phyloP scores from a whole-genome alignment of 2,113 vertebrate species.

The Heteronetta atricapilla region DNA sequence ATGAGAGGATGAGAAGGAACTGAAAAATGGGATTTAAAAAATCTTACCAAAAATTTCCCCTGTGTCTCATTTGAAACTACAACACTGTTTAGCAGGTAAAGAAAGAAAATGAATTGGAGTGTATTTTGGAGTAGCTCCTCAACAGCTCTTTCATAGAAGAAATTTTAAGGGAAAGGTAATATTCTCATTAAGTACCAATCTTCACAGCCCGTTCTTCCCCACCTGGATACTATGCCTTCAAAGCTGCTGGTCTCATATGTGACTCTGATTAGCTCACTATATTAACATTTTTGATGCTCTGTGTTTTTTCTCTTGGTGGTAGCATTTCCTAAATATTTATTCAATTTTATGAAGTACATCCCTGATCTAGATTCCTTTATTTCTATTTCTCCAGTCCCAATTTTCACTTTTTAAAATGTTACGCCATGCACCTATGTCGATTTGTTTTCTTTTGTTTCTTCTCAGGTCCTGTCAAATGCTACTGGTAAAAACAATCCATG shows the following conservation, averaged over 20 bases:
- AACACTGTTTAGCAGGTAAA: background rate
- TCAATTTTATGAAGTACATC: background rate
- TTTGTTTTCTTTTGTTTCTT: background rate
- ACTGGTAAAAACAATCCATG: background rate
- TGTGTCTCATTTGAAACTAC: background rate
- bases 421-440: background rate
- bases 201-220: conserved; percentile 3
- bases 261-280: conserved; percentile 16
- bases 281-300: conserved; percentile 27
- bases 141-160: background rate
- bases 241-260: background rate
- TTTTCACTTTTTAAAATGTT: background rate
- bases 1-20: background rate
- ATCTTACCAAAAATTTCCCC: background rate
- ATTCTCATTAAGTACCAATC: background rate
- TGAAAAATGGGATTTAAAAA: background rate
- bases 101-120: background rate
- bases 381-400: background rate
- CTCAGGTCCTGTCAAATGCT: background rate
- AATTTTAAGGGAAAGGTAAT: conserved; percentile 30
- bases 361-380: background rate
- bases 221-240: background rate
- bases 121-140: background rate
- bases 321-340: conserved; percentile 15
- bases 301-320: background rate